These are phyloP conservation scores for Arctocebus calabarensis DNA, from an alignment of 2,797 vertebrate species.

Conservation along the genomic window DNA sequence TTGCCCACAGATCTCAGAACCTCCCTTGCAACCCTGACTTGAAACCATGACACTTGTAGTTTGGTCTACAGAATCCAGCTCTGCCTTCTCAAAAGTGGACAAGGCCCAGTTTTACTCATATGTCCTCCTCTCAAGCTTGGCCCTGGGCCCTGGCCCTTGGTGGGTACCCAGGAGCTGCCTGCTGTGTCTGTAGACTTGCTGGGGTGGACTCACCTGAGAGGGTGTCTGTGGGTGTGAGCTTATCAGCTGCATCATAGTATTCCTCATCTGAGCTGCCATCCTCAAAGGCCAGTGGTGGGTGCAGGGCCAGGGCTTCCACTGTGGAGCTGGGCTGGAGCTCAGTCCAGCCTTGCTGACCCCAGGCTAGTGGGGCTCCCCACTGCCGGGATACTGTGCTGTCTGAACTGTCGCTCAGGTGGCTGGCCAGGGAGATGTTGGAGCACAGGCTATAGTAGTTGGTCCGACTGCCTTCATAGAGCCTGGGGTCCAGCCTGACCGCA, in stretches of 20 bases:
- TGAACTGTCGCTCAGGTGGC: conserved; percentile 80
- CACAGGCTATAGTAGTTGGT: conserved; percentile 93
- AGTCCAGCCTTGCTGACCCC: conserved; percentile 53
- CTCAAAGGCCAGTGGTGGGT: conserved; percentile 92
- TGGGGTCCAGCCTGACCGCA: conserved; percentile 75
- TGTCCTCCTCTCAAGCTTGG: background rate
- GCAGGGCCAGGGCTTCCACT: conserved; percentile 86
- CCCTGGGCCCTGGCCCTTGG: background rate
- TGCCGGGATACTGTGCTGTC: conserved; percentile 72
- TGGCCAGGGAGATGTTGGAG: conserved; percentile 91
- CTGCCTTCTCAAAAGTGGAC: background rate
- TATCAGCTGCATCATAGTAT: conserved; percentile 95
- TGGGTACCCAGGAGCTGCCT: background rate
- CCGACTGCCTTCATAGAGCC: conserved; percentile 89
- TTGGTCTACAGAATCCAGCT: background rate
- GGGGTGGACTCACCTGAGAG: conserved; percentile 80
- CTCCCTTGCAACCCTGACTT: background rate
- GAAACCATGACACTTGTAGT: background rate
- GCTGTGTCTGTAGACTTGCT: background rate
- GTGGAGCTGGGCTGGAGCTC: conserved; percentile 8
- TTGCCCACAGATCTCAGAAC: background rate
- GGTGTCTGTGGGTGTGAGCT: conserved; percentile 89
- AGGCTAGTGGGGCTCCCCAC: background rate
- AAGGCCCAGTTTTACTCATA: background rate
- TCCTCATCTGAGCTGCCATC: conserved; percentile 98